phyloP scores from a whole-genome alignment of 2,797 vertebrate genomes.

The Eospalax fontanierii region DNA sequence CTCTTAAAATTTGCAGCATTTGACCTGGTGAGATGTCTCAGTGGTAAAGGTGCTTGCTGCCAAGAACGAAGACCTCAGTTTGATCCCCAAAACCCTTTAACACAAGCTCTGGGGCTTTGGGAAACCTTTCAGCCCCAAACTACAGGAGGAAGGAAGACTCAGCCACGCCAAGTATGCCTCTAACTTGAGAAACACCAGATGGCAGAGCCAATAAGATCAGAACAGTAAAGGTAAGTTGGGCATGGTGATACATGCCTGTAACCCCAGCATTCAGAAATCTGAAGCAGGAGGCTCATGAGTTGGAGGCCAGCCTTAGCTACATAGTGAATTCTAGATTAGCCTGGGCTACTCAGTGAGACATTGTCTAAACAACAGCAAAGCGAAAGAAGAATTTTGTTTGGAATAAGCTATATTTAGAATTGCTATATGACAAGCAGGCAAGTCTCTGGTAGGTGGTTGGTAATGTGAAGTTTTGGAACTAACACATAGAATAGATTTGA shows the following conservation, averaged over 20 bases:
- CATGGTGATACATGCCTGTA: neutral
- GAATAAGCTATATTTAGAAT: neutral
- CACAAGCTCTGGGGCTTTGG: neutral
- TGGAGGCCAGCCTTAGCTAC: neutral
- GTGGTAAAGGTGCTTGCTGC: too few species aligned
- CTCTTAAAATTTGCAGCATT: neutral
- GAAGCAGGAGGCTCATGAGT: neutral
- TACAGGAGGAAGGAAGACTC: neutral
- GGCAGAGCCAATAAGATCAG: neutral
- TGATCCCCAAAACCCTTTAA: neutral
- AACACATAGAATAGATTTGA: neutral
- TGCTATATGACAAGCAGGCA: neutral
- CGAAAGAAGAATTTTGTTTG: neutral
- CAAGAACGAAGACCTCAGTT: too few species aligned
- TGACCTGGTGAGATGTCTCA: neutral
- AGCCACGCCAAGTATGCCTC: neutral
- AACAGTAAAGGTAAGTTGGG: neutral
- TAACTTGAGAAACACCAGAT: neutral
- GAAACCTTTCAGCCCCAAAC: neutral
- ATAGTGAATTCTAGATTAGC: neutral
- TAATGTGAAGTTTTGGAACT: neutral
- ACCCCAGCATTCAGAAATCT: neutral
- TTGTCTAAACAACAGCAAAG: neutral
- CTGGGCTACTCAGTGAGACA: neutral
- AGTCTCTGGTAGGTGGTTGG: neutral